Evolutionary conservation across 2,797 vertebrate genomes (phyloP).

Genomic region (Phalanger gymnotis): DNA sequence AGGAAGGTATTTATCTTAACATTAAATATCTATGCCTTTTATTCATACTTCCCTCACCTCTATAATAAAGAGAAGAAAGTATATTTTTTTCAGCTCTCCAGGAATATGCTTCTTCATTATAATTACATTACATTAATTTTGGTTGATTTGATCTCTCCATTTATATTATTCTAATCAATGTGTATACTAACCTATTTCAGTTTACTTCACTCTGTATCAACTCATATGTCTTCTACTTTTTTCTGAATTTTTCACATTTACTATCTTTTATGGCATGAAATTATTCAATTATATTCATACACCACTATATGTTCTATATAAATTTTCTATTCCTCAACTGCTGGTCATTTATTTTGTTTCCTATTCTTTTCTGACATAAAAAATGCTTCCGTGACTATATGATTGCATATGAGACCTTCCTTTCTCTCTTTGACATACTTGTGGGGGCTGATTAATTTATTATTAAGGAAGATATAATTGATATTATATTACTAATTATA

Average conservation of each 20-base stretch:
- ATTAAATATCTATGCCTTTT: neutral
- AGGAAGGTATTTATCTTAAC: neutral
- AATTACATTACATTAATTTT: neutral
- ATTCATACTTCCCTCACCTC: neutral
- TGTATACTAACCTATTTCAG: neutral
- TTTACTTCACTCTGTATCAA: neutral
- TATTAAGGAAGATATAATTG: conserved; percentile 60
- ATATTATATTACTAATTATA: conserved; percentile 63
- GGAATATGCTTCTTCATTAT: conserved; percentile 36
- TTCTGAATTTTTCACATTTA: neutral
- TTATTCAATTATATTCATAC: too few species aligned
- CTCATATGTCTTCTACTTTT: neutral
- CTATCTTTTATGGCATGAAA: too few species aligned
- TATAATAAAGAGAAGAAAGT: neutral
- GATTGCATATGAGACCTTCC: too few species aligned
- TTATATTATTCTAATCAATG: neutral
- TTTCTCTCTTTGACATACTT: conserved; percentile 42
- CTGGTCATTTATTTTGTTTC: too few species aligned
- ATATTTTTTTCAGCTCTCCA: conserved; percentile 37
- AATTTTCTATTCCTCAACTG: too few species aligned
- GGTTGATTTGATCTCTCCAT: neutral
- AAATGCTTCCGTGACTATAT: too few species aligned
- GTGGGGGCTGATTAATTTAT: conserved; percentile 20
- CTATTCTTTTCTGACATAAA: too few species aligned
- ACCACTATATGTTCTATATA: too few species aligned